Evolutionary conservation across 2,888 invertebrate species (phyloP).

Genomic region (Diaprepes abbreviatus): DNA sequence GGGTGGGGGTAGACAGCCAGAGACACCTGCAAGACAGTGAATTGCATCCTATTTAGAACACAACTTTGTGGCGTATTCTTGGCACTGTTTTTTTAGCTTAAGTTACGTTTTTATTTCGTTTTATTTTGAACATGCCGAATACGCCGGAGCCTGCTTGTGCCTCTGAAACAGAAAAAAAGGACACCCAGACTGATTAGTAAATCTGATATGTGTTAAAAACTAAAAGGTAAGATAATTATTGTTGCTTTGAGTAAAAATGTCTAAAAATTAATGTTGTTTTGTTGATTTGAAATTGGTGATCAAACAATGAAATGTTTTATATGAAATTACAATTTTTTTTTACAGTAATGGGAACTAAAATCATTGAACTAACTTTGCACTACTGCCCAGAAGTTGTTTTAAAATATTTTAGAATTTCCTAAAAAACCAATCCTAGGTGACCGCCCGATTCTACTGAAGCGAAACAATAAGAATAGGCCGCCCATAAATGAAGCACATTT

Average conservation of each 20-base stretch:
- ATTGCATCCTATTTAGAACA: slow-evolving; percentile 65
- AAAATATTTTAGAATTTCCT: no score
- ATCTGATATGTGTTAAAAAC: background rate
- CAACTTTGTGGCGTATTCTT: slow-evolving; percentile 66
- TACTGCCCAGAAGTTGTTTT: no score
- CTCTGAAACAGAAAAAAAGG: slow-evolving; percentile 81
- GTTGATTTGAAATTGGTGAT: background rate
- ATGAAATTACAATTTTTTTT: no score
- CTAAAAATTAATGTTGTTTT: background rate
- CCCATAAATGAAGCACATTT: no score
- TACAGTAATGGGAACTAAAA: no score
- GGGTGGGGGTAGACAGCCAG: slow-evolving; percentile 65
- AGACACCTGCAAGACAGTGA: slow-evolving; percentile 69
- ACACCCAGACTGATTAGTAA: slow-evolving; percentile 69
- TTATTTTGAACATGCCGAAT: slow-evolving; percentile 46
- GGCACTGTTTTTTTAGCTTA: slow-evolving; percentile 56
- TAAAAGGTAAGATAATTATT: background rate
- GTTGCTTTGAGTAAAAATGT: background rate
- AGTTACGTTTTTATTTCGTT: slow-evolving; percentile 30
- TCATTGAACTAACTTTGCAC: no score
- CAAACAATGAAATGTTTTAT: no score
- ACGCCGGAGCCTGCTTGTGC: slow-evolving; percentile 81
- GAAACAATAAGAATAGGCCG: no score
- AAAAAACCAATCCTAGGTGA: no score
- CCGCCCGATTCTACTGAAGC: no score